Evolutionary conservation across 2,797 vertebrate genomes (phyloP), one percentile per base, ranked within the genome.

Genomic region (Zonotrichia albicollis): DNA sequence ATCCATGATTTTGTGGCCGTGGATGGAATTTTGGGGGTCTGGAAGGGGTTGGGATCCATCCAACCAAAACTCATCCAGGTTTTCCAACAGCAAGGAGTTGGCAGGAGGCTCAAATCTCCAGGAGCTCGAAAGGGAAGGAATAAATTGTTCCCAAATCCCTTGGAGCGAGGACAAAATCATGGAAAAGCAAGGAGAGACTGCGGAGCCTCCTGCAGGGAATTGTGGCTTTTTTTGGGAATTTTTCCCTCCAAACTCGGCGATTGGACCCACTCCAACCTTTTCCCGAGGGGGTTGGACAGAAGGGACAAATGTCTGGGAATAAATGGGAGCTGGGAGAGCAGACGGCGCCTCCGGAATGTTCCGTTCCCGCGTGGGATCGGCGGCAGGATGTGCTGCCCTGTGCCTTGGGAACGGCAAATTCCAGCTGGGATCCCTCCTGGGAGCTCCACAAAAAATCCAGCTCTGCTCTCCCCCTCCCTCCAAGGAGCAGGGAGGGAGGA

Each of bases 121-220:
- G 43, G 29, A 78, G 26, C 55, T 73, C 7, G 27, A 79, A 64
- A 40, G 9, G 9, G n/a, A 64, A 51, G 76, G 72, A 79, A 86
- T 38, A 46, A 83, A 46, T 26, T 10, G 7, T 92, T 76, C 32
- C 21, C 30, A 6, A 15, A 2, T 40, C 8, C 30, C 19, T 17
- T 6, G 64, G 76, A 83, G 67, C 0, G 0, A 88, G 45, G 64
- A 66, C 27, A 38, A 53, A 73, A 65, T 26, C 5, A 0, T 27
- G 70, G 73, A 51, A 17, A 48, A 40, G 22, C 22, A 10, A 26
- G 2, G 3, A 83, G 55, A 48, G 43, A 4, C 22, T 36, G 9
- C 2, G 55, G 51, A n/a, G 45, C 40, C 32, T 82, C 86, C n/a
- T 5, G 64, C 36, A 13, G 62, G 78, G 83, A 83, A 42, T 55